These are phyloP conservation scores for Ptilodon capucinus DNA, from an alignment of 2,888 invertebrate genomes.

Conservation along the genomic window DNA sequence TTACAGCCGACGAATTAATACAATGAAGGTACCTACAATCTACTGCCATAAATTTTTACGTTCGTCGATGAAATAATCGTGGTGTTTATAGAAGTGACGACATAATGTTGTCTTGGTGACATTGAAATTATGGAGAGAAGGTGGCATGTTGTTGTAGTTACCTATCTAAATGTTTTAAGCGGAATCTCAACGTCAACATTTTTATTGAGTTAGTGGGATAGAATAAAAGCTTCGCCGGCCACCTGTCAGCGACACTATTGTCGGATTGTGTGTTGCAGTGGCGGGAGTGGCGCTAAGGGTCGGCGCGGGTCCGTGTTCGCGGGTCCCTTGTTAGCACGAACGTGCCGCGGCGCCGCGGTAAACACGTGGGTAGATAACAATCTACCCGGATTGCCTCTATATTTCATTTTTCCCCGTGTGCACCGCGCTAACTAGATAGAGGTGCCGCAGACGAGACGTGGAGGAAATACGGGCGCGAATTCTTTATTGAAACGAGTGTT, in stretches of 20 bases:
- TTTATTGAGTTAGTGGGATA: constrained; percentile 26
- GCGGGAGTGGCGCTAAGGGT: constrained; percentile 56
- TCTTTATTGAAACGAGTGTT: constrained; percentile 52
- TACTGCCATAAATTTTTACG: constrained; percentile 63
- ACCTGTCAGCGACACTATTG: constrained; percentile 71
- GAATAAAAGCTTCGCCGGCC: constrained; percentile 53
- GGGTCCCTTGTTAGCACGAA: constrained; percentile 76
- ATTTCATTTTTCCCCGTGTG: constrained; percentile 80
- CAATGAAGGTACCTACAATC: constrained; percentile 57
- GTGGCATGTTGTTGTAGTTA: too few species aligned
- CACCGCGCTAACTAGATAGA: constrained; percentile 78
- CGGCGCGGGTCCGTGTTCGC: constrained; percentile 55
- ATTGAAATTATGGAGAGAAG: too few species aligned
- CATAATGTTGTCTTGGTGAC: neutral
- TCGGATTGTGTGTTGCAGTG: constrained; percentile 51
- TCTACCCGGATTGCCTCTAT: constrained; percentile 83
- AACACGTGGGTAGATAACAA: constrained; percentile 83
- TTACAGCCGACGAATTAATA: constrained; percentile 70
- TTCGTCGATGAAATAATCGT: constrained; percentile 13
- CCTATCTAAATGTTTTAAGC: constrained; percentile 10
- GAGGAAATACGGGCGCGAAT: constrained; percentile 68
- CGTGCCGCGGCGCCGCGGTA: constrained; percentile 77
- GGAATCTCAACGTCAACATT: constrained; percentile 12
- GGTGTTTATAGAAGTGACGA: neutral
- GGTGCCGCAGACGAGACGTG: constrained; percentile 55